Conservation (phyloP, 1,140 invertebrate species). For the Ostrea denselamellosa region DNA sequence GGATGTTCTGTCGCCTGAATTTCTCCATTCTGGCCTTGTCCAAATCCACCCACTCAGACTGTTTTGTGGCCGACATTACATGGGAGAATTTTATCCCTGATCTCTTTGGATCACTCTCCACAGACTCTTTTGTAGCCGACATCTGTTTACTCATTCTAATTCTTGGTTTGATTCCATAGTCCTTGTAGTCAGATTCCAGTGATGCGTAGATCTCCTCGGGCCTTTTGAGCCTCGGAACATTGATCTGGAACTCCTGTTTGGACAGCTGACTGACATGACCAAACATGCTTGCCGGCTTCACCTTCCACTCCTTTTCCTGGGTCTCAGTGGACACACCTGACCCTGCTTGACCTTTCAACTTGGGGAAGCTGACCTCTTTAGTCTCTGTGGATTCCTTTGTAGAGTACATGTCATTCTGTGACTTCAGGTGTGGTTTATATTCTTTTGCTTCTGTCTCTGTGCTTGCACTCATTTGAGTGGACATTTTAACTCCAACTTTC, state of each 20-base stretch:
- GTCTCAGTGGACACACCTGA: constrained; percentile 62
- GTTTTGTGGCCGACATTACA: constrained; percentile 62
- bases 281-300: constrained; percentile 71
- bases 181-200: constrained; percentile 69
- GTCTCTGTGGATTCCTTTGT: constrained; percentile 59
- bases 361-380: constrained; percentile 55
- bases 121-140: constrained; percentile 63
- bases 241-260: constrained; percentile 57
- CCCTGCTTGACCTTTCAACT: constrained; percentile 50
- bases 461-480: constrained; percentile 56
- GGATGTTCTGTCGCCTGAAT: constrained; percentile 70
- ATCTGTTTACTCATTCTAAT: constrained; percentile 67
- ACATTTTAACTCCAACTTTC: constrained; percentile 53
- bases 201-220: constrained; percentile 60
- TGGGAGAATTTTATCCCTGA: constrained; percentile 60
- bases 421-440: constrained; percentile 53
- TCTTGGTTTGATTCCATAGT: constrained; percentile 69
- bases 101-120: constrained; percentile 30
- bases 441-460: constrained; percentile 60
- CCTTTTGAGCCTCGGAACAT: constrained; percentile 66
- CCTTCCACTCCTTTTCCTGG: constrained; percentile 60
- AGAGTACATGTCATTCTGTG: constrained; percentile 48
- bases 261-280: constrained; percentile 74
- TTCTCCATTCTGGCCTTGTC: constrained; percentile 64
- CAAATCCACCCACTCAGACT: constrained; percentile 70